Conservation (phyloP, 1,140 invertebrate species). For the Ylistrum balloti region DNA sequence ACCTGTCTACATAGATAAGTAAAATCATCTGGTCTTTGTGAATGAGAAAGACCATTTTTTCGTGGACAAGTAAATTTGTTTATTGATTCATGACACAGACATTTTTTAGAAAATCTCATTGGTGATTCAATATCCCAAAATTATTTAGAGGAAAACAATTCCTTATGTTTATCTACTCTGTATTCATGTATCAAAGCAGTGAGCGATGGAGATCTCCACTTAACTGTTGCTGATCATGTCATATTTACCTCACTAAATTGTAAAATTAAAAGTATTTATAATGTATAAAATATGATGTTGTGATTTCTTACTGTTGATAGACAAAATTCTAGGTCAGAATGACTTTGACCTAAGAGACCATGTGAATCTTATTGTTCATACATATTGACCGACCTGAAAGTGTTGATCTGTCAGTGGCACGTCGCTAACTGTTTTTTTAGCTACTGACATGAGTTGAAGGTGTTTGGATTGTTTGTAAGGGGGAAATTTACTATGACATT, state of each 20-base stretch:
- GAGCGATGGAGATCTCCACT: no score
- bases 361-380: not conserved
- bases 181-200: no score
- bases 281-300: not conserved
- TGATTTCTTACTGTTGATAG: not conserved
- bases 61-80: no score
- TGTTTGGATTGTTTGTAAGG: not conserved
- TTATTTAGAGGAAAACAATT: no score
- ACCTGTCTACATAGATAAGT: not conserved
- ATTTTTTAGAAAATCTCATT: no score
- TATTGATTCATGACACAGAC: no score
- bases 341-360: not conserved
- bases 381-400: not conserved
- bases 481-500: not conserved
- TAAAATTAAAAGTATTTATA: not conserved
- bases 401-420: not conserved
- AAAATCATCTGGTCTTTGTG: not conserved
- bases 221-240: no score
- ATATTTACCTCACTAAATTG: no score
- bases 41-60: not conserved
- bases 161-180: no score
- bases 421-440: constrained; percentile 11
- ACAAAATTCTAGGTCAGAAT: not conserved
- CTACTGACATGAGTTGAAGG: not conserved
- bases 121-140: no score